Base-by-base conservation (phyloP, 92 coral and sea anemone species). In the Actinostola sp. region DNA sequence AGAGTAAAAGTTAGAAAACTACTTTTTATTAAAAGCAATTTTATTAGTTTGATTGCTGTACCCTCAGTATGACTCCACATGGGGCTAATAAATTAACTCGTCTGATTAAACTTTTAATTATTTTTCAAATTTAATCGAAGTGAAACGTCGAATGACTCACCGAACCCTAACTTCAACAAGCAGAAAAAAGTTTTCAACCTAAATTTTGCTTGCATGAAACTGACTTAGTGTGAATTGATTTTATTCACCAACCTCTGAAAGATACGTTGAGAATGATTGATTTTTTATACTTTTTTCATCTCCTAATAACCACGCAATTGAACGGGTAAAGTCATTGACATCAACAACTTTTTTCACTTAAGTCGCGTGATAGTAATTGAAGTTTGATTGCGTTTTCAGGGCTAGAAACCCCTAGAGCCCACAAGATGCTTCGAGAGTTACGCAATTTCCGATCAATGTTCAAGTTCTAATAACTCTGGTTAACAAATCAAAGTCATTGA, bases 391-490 rank as follows among this genome's bases (percentile, higher is more conserved):
- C 32, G 50, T 68, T 68, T 51, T 33, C 44, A 51, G 16, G 29
- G 27, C 33, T 20, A 32, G 8, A 19, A 20, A 30, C 33, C 74
- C 63, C 49, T 8, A 44, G 58, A 62, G 74, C 49, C 24, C 0
- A 21, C 7, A 57, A 10, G 61, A 49, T 50, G 6, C 30, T 68
- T 68, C 24, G n/a, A 8, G 61, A 52, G 31, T 50, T 68, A 52
- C 42, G 74, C 56, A 50, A 49, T 52, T 68, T 68, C 74, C 74
- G 63, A 57, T 30, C 1, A 12, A 27, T 29, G 27, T 25, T 53
- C 20, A 7, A 7, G 59, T 16, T 9, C 31, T 14, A 11, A 19
- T 10, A 27, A 52, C 59, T 52, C 10, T 23, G 21, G 59, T 52
- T 52, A 52, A 52, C 58, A 45, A 45, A 66, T 48, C 35, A 66